Percentiles rank a stretch among this genome's conserved stretches.
Evolutionary conservation across 2,113 vertebrate genomes (phyloP).

Genomic region (Rhodinocichla rosea): DNA sequence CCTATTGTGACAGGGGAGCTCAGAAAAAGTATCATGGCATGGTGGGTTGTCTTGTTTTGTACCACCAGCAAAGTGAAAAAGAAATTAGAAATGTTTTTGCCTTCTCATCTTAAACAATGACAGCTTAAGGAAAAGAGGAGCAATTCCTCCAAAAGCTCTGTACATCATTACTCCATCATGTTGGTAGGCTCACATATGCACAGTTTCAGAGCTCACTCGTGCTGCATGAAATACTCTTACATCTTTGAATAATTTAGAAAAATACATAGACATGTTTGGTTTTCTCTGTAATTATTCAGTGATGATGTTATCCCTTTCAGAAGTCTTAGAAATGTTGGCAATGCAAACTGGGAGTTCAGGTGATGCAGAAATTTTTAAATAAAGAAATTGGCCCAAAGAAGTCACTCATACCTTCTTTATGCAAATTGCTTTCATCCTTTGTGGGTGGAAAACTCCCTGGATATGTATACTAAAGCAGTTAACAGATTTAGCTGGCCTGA

Average conservation of each 20-base stretch:
- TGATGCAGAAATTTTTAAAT: neutral
- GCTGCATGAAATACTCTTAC: neutral
- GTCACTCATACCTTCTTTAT: neutral
- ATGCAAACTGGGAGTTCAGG: neutral
- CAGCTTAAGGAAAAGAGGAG: neutral
- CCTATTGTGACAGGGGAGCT: neutral
- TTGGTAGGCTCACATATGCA: neutral
- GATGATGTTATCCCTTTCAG: neutral
- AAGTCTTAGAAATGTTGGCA: neutral
- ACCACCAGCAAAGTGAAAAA: neutral
- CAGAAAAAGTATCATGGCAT: neutral
- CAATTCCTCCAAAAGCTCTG: neutral
- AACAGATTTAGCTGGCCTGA: neutral
- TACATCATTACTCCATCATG: neutral
- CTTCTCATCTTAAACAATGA: neutral
- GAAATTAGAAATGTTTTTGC: slow-evolving; percentile 4
- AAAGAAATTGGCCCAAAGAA: neutral
- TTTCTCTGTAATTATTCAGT: neutral
- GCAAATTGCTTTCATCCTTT: neutral
- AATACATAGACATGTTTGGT: neutral
- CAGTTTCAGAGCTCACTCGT: neutral
- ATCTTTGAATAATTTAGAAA: slow-evolving; percentile 17
- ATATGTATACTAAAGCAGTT: neutral
- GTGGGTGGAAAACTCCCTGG: neutral
- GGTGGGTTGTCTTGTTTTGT: neutral